Evolutionary conservation across 2,888 invertebrate genomes (phyloP).

Genomic region (Agrilus mali): DNA sequence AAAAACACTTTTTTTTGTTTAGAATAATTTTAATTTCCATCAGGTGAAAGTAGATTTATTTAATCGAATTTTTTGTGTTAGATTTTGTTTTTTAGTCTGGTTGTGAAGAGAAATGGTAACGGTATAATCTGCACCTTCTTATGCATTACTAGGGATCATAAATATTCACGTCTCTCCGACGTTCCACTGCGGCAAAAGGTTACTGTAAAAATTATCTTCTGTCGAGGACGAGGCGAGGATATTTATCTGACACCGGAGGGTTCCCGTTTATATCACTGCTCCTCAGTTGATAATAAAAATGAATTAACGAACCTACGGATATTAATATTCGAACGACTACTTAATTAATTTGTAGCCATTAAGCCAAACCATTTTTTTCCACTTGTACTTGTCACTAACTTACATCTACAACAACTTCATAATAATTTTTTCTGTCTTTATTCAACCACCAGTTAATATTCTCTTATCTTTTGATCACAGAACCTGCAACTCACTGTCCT

Average conservation of each 20-base stretch:
- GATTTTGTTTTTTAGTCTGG: no score
- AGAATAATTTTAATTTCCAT: no score
- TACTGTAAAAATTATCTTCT: conserved; percentile 13
- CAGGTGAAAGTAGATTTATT: no score
- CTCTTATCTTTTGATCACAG: no score
- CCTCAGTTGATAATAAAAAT: conserved; percentile 34
- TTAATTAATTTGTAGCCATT: conserved; percentile 27
- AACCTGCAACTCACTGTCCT: no score
- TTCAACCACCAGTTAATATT: no score
- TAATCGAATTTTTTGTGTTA: no score
- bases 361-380: neutral
- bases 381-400: no score
- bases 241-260: conserved; percentile 40
- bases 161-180: neutral
- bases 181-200: conserved; percentile 7
- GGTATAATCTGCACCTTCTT: neutral
- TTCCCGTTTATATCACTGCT: conserved; percentile 26
- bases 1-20: no score
- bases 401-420: no score
- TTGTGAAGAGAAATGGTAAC: no score
- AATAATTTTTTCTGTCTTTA: no score
- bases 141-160: conserved; percentile 1
- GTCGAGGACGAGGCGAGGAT: conserved; percentile 43
- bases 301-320: conserved; percentile 32
- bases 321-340: conserved; percentile 27